phyloP scores from a whole-genome alignment of 2,888 invertebrate species.

The Drosophila vallismaia region DNA sequence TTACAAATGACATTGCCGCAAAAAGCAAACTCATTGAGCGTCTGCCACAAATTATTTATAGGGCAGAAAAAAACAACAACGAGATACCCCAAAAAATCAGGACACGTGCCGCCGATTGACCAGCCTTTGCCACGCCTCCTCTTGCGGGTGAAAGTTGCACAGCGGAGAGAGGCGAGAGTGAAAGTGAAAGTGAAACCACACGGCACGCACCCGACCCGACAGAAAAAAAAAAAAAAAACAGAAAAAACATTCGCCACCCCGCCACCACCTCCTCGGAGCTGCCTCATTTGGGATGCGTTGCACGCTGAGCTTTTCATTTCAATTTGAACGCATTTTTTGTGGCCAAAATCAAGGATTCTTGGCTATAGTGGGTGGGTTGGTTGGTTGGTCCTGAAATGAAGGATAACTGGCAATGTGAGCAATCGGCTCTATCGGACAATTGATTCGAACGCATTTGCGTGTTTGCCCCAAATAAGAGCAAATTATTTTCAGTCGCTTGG shows the following conservation, averaged over 20 bases:
- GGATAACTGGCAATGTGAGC: constrained; percentile 55
- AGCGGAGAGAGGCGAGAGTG: constrained; percentile 61
- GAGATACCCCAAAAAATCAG: constrained; percentile 80
- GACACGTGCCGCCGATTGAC: constrained; percentile 81
- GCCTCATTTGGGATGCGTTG: constrained; percentile 76
- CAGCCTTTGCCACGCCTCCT: constrained; percentile 44
- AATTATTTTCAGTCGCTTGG: constrained; percentile 61
- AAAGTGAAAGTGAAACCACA: constrained; percentile 64
- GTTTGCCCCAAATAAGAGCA: constrained; percentile 75
- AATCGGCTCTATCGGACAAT: constrained; percentile 78
- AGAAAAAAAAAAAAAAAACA: constrained; percentile 5
- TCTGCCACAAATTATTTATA: constrained; percentile 76
- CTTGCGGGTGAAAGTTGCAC: constrained; percentile 25
- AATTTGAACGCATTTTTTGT: constrained; percentile 70
- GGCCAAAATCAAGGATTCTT: constrained; percentile 11
- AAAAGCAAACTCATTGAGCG: constrained; percentile 53
- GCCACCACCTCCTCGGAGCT: constrained; percentile 18
- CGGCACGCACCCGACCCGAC: constrained; percentile 58
- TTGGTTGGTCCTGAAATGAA: neutral
- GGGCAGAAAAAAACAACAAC: constrained; percentile 28
- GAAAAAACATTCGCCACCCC: too few relatives aligned
- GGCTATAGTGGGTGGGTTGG: neutral
- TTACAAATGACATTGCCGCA: constrained; percentile 81
- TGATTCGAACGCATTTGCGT: constrained; percentile 82
- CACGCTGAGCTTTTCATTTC: constrained; percentile 79